These are phyloP conservation scores for Halcyon malimbica DNA, from an alignment of 2,113 vertebrate species.

Conservation along the genomic window DNA sequence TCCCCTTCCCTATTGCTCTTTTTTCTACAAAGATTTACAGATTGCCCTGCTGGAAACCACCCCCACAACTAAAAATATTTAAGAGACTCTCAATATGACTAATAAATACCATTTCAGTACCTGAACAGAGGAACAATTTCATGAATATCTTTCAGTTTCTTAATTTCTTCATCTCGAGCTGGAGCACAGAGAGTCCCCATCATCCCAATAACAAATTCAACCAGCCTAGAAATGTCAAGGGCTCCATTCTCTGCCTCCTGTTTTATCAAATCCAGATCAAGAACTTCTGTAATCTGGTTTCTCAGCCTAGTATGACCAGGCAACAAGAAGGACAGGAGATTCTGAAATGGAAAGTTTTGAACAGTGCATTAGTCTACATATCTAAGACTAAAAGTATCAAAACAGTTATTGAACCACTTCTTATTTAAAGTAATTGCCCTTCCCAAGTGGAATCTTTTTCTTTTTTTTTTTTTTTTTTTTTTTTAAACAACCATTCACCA, in stretches of 20 bases:
- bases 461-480: neutral
- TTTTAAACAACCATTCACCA: neutral
- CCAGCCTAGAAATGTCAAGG: slow-evolving; percentile 88
- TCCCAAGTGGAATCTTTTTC: neutral
- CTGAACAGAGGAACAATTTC: slow-evolving; percentile 91
- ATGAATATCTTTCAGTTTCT: slow-evolving; percentile 85
- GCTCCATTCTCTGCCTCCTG: slow-evolving; percentile 94
- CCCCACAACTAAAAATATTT: neutral
- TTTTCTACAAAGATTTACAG: neutral
- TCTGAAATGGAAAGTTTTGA: slow-evolving; percentile 74
- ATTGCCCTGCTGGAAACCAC: neutral
- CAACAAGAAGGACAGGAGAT: slow-evolving; percentile 89
- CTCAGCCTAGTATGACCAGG: slow-evolving; percentile 87
- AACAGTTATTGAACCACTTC: neutral
- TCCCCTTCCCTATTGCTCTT: neutral
- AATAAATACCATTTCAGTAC: slow-evolving; percentile 65
- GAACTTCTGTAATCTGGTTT: slow-evolving; percentile 88
- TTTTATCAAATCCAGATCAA: slow-evolving; percentile 92
- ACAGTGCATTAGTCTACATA: slow-evolving; percentile 5
- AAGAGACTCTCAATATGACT: neutral
- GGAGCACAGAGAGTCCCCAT: slow-evolving; percentile 96
- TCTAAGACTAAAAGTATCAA: neutral
- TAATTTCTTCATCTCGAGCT: slow-evolving; percentile 89
- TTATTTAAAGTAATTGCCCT: neutral
- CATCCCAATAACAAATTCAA: slow-evolving; percentile 89